Conservation (phyloP, 1,140 invertebrate genomes). For the Dendrolimus kikuchii region DNA sequence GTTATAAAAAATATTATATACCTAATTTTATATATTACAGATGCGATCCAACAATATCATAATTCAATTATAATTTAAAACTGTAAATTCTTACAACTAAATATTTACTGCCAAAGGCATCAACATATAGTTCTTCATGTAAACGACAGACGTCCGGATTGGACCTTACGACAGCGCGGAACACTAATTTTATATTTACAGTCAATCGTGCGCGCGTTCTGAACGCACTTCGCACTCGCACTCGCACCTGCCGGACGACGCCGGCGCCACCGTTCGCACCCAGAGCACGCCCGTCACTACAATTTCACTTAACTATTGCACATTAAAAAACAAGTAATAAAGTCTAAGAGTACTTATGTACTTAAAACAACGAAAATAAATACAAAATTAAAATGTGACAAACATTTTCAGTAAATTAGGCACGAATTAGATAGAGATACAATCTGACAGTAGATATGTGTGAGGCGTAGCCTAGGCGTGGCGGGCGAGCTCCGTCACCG, state of each 20-base stretch:
- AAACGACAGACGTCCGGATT: too few relatives aligned
- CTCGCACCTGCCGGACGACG: too few relatives aligned
- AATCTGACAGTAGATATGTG: background rate
- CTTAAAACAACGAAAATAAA: background rate
- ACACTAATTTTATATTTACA: conserved; percentile 18
- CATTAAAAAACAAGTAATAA: conserved; percentile 18
- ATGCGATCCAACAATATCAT: conserved; percentile 59
- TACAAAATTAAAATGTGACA: background rate
- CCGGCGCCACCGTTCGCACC: conserved; percentile 10
- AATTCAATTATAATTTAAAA: conserved; percentile 64
- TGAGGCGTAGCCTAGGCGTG: conserved; percentile 20
- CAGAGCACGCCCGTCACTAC: conserved; percentile 14
- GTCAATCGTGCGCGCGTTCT: conserved; percentile 12
- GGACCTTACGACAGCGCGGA: background rate
- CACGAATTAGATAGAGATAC: background rate
- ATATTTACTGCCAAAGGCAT: conserved; percentile 38
- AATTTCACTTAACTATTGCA: conserved; percentile 37
- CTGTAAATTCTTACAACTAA: conserved; percentile 45
- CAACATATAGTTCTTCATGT: background rate
- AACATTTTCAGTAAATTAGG: background rate
- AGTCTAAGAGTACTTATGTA: conserved; percentile 2
- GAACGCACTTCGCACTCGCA: conserved; percentile 14
- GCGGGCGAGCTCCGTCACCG: conserved; percentile 34
- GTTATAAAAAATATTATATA: conserved; percentile 65
- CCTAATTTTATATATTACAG: conserved; percentile 65